Percentiles rank a stretch among this genome's conserved stretches.
These are phyloP conservation scores for Sialia sialis DNA, from an alignment of 2,113 vertebrate species.

Conservation along the genomic window DNA sequence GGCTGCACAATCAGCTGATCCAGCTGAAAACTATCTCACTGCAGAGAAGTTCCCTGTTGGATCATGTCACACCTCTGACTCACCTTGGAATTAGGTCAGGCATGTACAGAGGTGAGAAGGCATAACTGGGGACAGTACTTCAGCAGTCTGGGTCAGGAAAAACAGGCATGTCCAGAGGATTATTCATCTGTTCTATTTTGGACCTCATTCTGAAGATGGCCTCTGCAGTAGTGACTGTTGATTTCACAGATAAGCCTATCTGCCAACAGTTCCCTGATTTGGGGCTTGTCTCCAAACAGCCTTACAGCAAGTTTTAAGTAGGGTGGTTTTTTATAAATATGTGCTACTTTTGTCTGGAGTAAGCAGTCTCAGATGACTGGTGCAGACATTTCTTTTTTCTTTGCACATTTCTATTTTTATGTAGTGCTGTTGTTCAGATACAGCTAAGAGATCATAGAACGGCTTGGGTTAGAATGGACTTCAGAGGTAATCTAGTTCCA, in stretches of 20 bases:
- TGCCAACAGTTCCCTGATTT: background rate
- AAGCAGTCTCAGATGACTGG: background rate
- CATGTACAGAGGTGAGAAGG: background rate
- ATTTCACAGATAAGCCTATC: background rate
- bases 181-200: constrained; percentile 18
- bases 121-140: background rate
- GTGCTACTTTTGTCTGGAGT: background rate
- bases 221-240: background rate
- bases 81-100: constrained; percentile 9
- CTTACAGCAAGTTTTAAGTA: background rate
- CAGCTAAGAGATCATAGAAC: background rate
- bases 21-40: background rate
- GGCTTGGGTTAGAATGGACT: background rate
- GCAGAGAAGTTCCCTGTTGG: background rate
- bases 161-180: background rate
- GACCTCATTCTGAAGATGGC: background rate
- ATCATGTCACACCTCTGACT: background rate
- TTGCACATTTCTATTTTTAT: background rate
- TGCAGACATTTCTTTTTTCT: background rate
- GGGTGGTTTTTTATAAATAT: background rate
- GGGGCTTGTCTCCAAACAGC: background rate
- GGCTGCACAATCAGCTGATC: constrained; percentile 2
- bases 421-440: background rate
- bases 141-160: background rate
- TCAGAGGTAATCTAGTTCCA: background rate